Evolutionary conservation across 2,888 invertebrate species (phyloP).

Genomic region (Sthenelais limicola): DNA sequence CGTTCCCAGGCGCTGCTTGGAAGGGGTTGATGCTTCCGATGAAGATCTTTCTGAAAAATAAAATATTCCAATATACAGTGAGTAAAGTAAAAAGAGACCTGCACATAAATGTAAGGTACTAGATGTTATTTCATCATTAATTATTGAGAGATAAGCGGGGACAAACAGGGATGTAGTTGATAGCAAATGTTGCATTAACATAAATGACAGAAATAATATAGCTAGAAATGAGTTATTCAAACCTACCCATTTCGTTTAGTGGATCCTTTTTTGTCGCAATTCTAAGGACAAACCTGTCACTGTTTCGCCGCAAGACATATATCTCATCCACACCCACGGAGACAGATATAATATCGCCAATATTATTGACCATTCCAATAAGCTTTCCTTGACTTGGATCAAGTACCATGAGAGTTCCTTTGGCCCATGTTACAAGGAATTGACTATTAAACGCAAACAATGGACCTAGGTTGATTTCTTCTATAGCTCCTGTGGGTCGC

Average conservation of each 20-base stretch:
- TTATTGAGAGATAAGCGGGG: too few species aligned
- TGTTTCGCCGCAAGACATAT: constrained; percentile 78
- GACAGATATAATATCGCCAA: constrained; percentile 69
- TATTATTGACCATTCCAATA: constrained; percentile 78
- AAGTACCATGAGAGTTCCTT: constrained; percentile 81
- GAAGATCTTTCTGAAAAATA: too few species aligned
- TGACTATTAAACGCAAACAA: constrained; percentile 78
- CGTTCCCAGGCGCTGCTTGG: background rate
- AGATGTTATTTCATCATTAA: too few species aligned
- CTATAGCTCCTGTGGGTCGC: background rate
- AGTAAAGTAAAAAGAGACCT: too few species aligned
- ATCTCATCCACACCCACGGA: constrained; percentile 75
- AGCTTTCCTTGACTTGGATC: constrained; percentile 81
- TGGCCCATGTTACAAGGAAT: constrained; percentile 83
- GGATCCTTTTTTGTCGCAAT: constrained; percentile 38
- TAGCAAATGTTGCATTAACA: too few species aligned
- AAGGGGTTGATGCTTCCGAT: too few species aligned
- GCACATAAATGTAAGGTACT: too few species aligned
- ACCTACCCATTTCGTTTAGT: constrained; percentile 23
- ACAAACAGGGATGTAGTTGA: too few species aligned
- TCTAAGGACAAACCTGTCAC: constrained; percentile 70
- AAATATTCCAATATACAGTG: too few species aligned
- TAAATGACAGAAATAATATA: too few species aligned
- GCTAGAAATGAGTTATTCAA: too few species aligned
- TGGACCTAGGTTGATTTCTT: constrained; percentile 48